phyloP scores from a whole-genome alignment of 2,888 invertebrate species.

The Amphipyra tragopoginis region DNA sequence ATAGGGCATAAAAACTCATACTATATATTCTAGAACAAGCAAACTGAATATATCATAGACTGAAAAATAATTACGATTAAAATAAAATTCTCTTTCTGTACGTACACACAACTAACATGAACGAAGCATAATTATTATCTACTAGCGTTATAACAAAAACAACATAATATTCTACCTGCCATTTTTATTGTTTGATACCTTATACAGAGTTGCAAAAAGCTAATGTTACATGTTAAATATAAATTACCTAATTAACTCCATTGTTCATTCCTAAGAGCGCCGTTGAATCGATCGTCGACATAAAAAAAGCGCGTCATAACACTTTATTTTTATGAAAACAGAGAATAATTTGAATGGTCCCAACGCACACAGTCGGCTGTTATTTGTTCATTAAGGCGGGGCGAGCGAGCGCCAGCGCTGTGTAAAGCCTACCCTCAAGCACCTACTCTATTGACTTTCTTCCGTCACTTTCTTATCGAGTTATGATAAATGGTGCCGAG shows the following conservation, averaged over 20 bases:
- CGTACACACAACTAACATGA: neutral
- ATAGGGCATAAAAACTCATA: neutral
- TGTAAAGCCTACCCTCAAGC: slow-evolving; percentile 85
- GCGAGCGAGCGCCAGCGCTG: slow-evolving; percentile 70
- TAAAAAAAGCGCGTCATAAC: slow-evolving; percentile 60
- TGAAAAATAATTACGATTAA: neutral
- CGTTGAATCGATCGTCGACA: slow-evolving; percentile 53
- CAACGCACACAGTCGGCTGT: slow-evolving; percentile 62
- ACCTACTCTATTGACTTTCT: slow-evolving; percentile 89
- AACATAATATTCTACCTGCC: slow-evolving; percentile 1
- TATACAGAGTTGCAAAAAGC: slow-evolving; percentile 30
- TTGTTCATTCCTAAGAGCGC: slow-evolving; percentile 39
- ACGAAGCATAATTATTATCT: slow-evolving; percentile 4
- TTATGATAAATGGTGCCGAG: slow-evolving; percentile 82
- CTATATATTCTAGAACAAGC: neutral
- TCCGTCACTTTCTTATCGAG: slow-evolving; percentile 88
- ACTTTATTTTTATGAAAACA: slow-evolving; percentile 64
- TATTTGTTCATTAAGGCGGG: slow-evolving; percentile 81
- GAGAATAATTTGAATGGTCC: slow-evolving; percentile 64
- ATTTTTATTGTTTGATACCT: slow-evolving; percentile 6
- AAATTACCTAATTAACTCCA: slow-evolving; percentile 50
- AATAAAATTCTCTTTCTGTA: neutral
- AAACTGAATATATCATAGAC: neutral
- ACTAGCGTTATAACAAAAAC: neutral
- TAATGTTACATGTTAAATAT: slow-evolving; percentile 40